Conservation (phyloP, 2,888 invertebrate genomes). For the Cordilura impudica region DNA sequence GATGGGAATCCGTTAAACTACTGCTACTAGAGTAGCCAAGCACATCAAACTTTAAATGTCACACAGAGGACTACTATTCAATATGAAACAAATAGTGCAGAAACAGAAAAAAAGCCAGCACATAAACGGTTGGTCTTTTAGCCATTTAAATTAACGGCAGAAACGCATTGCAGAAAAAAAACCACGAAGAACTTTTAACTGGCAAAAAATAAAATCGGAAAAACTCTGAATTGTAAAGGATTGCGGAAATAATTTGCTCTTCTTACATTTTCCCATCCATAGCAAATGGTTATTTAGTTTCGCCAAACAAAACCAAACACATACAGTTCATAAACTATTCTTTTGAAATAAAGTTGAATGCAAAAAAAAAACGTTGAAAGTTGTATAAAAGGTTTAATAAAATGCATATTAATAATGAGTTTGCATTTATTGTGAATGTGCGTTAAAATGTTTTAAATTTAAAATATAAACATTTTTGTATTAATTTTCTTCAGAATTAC, state of each 20-base stretch:
- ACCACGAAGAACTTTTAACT: constrained; percentile 34
- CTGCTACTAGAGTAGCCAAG: constrained; percentile 40
- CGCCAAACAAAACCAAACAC: constrained; percentile 24
- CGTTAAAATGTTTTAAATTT: constrained; percentile 27
- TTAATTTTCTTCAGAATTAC: neutral
- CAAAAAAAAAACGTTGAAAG: constrained; percentile 21
- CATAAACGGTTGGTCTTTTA: constrained; percentile 46
- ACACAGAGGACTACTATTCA: constrained; percentile 52
- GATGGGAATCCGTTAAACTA: constrained; percentile 46
- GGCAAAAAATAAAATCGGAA: constrained; percentile 15
- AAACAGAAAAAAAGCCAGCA: constrained; percentile 28
- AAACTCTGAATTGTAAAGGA: constrained; percentile 45
- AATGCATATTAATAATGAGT: constrained; percentile 35
- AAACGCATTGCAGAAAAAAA: constrained; percentile 52
- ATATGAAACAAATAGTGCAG: constrained; percentile 59
- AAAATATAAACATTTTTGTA: constrained; percentile 22
- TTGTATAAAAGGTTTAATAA: constrained; percentile 44
- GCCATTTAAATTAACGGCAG: constrained; percentile 49
- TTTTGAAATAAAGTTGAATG: constrained; percentile 14
- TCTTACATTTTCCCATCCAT: constrained; percentile 28
- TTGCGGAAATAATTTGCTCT: constrained; percentile 60
- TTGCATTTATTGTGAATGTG: constrained; percentile 28
- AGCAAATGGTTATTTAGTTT: constrained; percentile 51
- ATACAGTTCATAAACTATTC: constrained; percentile 46
- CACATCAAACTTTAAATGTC: constrained; percentile 54